Evolutionary conservation across 2,113 vertebrate genomes (phyloP).

Genomic region (Plecturocebus donacophilus): DNA sequence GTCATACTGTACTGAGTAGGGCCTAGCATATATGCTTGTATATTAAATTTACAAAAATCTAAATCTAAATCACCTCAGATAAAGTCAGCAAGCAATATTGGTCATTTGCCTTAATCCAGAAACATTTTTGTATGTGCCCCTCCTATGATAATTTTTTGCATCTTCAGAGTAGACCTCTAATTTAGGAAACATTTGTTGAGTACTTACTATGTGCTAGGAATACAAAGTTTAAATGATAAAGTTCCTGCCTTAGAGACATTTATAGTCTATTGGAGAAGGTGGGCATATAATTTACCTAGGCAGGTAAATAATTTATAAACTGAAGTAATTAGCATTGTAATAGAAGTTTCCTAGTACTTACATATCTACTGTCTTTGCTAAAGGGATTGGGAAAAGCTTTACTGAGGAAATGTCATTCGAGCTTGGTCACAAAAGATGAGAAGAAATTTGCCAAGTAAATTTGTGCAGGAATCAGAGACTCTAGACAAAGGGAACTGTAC

Average conservation of each 20-base stretch:
- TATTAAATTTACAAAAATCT: conserved; percentile 14
- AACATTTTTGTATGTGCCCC: not conserved
- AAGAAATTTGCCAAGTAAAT: conserved; percentile 22
- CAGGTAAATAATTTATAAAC: not conserved
- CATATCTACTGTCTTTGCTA: not conserved
- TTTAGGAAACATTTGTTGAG: not conserved
- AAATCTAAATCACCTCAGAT: not conserved
- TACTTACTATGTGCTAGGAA: not conserved
- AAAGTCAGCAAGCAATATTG: not conserved
- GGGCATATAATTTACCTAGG: not conserved
- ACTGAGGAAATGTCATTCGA: not conserved
- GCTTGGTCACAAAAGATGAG: not conserved
- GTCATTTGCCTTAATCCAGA: not conserved
- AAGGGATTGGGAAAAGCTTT: not conserved
- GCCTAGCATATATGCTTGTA: not conserved
- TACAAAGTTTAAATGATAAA: not conserved
- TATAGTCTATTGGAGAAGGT: not conserved
- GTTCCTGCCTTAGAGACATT: not conserved
- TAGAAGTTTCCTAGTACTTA: not conserved
- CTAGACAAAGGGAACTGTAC: not conserved
- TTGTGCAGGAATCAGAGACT: not conserved
- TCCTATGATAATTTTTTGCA: not conserved
- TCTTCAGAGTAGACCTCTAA: not conserved
- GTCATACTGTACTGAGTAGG: not conserved
- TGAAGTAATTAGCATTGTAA: not conserved